phyloP scores from a whole-genome alignment of 2,113 vertebrate species.

The Oriolus oriolus region DNA sequence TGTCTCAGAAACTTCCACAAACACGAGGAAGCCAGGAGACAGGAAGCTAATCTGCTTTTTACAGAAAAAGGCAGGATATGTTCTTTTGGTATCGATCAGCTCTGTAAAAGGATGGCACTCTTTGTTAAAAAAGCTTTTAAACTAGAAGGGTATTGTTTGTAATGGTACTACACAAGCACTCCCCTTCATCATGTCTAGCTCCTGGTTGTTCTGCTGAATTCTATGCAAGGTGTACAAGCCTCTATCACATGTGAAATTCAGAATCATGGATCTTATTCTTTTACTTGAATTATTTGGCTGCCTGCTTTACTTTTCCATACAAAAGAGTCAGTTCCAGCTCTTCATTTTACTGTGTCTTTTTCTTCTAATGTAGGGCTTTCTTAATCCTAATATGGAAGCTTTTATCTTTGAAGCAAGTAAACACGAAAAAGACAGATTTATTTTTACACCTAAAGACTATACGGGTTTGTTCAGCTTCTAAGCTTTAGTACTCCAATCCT shows the following conservation, averaged over 20 bases:
- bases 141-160: background rate
- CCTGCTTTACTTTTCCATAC: background rate
- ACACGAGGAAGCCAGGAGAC: background rate
- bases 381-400: background rate
- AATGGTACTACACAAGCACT: background rate
- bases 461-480: background rate
- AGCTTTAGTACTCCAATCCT: background rate
- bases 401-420: slow-evolving; percentile 4
- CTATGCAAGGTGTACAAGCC: background rate
- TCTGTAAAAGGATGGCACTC: background rate
- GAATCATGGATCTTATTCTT: background rate
- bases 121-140: background rate
- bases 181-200: background rate
- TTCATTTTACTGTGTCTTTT: background rate
- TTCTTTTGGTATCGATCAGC: background rate
- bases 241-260: background rate
- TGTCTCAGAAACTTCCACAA: background rate
- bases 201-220: background rate
- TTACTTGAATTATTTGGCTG: background rate
- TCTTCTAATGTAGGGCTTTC: background rate
- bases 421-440: background rate
- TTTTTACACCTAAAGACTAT: background rate
- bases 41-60: background rate
- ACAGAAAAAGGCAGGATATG: background rate
- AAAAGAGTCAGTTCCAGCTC: background rate